Evolutionary conservation across 2,888 invertebrate species (phyloP).

Genomic region (Bedellia somnulentella): DNA sequence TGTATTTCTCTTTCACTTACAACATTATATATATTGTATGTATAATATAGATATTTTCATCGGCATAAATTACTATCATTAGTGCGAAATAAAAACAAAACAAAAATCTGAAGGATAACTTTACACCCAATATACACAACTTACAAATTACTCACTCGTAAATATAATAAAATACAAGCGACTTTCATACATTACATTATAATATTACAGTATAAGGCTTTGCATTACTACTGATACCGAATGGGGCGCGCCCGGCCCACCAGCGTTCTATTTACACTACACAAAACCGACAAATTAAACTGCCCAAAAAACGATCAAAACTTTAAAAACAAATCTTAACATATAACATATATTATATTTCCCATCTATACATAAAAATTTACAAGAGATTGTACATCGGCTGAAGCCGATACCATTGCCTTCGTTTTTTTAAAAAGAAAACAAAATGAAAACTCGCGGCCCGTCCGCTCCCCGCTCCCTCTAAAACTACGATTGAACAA

Average conservation of each 20-base stretch:
- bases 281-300: conserved; percentile 15
- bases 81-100: conserved; percentile 41
- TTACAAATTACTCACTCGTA: conserved; percentile 37
- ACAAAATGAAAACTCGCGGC: too few relatives aligned
- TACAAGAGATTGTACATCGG: conserved; percentile 54
- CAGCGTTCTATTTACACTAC: conserved; percentile 27
- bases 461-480: conserved; percentile 15
- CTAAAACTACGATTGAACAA: conserved; percentile 10
- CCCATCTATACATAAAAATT: conserved; percentile 55
- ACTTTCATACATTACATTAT: conserved; percentile 19
- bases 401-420: conserved; percentile 26
- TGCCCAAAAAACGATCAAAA: conserved; percentile 19
- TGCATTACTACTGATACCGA: conserved; percentile 31
- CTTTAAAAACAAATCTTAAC: conserved; percentile 32
- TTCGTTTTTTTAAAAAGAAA: conserved; percentile 21
- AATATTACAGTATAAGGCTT: conserved; percentile 52
- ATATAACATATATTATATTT: conserved; percentile 54
- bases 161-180: conserved; percentile 46
- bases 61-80: conserved; percentile 59
- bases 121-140: conserved; percentile 59
- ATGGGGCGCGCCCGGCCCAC: conserved; percentile 14
- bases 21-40: conserved; percentile 40
- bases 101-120: conserved; percentile 35
- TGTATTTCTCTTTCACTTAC: conserved; percentile 44
- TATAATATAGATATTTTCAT: conserved; percentile 30